Base-by-base conservation (phyloP, 1,140 invertebrate species). In the Drosophila simulans region DNA sequence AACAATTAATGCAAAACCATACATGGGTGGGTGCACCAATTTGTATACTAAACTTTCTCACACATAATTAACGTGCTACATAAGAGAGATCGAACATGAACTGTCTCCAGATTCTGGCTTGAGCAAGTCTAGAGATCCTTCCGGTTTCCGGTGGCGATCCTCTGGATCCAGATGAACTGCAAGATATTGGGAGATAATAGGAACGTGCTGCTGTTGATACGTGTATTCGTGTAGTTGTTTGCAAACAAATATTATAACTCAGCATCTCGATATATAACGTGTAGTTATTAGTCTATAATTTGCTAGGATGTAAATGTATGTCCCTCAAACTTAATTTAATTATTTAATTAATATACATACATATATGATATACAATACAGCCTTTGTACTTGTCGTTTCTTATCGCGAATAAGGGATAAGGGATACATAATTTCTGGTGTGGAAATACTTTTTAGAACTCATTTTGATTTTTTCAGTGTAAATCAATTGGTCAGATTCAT, bases 261-360 rank as follows among this genome's bases (percentile, higher is more conserved):
- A 84, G 81, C 84, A 88, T 88, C 84, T 88, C 84, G 84, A 90
- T 89, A 86, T 86, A 88, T 88, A 82, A 80, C 86, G 63, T 90
- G 84, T 88, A 88, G 85, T 84, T 89, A 84, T 82, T 88, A 88
- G 83, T 77, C 76, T 89, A 89, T 88, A 89, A 86, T 86, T 86
- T 77, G 77, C 81, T 86, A 86, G 82, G 83, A 86, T 86, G 83
- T 86, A 85, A 85, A 86, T 86, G 82, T 86, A 86, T 86, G 78
- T 86, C 82, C 82, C 82, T 86, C 83, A 86, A 77, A 86, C 78
- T 85, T 88, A 89, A 88, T 88, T 88, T 88, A 88, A 88, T 89
- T 90, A 88, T 88, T 88, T 88, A 89, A 88, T 74, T 88, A 90
- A 88, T 89, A 89, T 89, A 84, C 80, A 88, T 83, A 86, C 64